Conservation (phyloP, 2,113 vertebrate species). For the Noturus placidus region DNA sequence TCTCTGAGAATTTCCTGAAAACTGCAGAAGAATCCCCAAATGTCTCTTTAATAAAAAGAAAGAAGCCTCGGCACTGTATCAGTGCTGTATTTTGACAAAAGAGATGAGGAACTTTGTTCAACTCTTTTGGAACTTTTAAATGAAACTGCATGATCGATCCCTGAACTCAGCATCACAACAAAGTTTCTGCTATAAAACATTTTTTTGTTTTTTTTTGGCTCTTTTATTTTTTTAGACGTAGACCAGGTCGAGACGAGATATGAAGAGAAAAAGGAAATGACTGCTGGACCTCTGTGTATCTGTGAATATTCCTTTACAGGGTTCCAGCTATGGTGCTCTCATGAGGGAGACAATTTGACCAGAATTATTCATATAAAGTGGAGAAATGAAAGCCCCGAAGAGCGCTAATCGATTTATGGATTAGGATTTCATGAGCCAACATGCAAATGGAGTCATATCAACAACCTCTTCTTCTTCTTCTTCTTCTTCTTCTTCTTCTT, state of each 20-base stretch:
- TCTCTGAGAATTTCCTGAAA: background rate
- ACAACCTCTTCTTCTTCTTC: no score
- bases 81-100: background rate
- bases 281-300: background rate
- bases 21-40: background rate
- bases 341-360: no score
- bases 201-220: background rate
- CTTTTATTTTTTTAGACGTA: background rate
- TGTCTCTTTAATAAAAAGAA: background rate
- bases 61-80: background rate
- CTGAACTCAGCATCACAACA: background rate
- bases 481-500: no score
- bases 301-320: background rate
- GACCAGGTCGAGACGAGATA: background rate
- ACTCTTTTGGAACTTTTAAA: background rate
- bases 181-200: background rate
- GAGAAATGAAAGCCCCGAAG: background rate
- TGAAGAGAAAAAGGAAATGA: slow-evolving; percentile 7
- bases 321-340: background rate
- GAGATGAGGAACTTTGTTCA: background rate
- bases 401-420: background rate
- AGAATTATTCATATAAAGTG: background rate
- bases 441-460: background rate
- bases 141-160: background rate
- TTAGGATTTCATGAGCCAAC: background rate